Conservation (phyloP, 2,797 vertebrate species). For the Arremon aurantiirostris region DNA sequence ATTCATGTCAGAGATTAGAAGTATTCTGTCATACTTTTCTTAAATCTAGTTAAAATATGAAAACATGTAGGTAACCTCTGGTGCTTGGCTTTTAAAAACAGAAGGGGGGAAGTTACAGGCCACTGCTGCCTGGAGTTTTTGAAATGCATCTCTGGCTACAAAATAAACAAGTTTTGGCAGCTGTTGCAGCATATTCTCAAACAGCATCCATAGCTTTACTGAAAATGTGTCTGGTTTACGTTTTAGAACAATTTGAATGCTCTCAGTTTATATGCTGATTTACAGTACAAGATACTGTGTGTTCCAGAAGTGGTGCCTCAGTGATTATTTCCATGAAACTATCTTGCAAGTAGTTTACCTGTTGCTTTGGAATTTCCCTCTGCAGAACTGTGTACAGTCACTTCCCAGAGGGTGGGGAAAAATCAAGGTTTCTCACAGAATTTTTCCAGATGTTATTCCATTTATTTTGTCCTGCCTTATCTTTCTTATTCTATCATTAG, state of each 20-base stretch:
- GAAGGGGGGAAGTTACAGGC: not conserved
- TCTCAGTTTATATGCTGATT: not conserved
- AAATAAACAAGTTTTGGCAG: not conserved
- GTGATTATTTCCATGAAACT: not conserved
- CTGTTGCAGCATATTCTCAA: not conserved
- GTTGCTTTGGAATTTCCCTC: not conserved
- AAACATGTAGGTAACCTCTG: not conserved
- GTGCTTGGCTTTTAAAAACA: not conserved
- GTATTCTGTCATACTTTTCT: not conserved
- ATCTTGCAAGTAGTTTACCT: not conserved
- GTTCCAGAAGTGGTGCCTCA: not conserved
- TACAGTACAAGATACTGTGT: rapidly evolving
- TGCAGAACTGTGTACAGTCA: not conserved
- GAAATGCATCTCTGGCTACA: not conserved
- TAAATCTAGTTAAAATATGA: not conserved
- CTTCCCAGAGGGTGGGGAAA: not conserved
- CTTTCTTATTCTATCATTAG: not conserved
- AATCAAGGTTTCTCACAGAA: not conserved
- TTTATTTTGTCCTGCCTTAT: not conserved
- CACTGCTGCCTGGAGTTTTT: not conserved
- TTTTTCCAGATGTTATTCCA: not conserved
- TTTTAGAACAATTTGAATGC: not conserved
- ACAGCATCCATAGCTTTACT: not conserved
- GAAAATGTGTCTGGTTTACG: not conserved
- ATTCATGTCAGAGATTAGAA: not conserved